These are phyloP conservation scores for Ips typographus DNA, from an alignment of 1,140 invertebrate species.

Conservation along the genomic window DNA sequence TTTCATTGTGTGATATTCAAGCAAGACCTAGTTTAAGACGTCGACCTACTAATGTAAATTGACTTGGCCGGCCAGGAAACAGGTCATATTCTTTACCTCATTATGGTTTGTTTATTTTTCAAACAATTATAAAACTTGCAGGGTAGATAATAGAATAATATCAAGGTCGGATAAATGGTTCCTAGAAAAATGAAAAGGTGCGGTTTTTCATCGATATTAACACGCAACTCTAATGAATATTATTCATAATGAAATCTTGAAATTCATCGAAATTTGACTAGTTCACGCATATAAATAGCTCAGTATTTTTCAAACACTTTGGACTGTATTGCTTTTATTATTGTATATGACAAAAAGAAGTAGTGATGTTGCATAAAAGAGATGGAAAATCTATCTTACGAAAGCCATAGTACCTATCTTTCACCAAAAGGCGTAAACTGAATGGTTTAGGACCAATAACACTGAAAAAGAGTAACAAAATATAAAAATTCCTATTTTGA, in stretches of 20 bases:
- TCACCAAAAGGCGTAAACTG: no score
- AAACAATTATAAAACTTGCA: not conserved
- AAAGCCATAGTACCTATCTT: no score
- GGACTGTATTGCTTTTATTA: not conserved
- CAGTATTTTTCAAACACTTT: not conserved
- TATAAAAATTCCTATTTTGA: no score
- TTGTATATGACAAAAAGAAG: not conserved
- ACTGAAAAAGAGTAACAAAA: no score
- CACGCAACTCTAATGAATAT: no score
- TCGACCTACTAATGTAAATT: no score
- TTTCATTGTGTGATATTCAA: no score
- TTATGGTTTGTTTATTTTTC: no score
- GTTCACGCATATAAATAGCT: not conserved
- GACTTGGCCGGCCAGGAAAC: not conserved
- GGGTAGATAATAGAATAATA: not conserved
- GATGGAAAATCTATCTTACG: no score
- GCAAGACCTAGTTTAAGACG: no score
- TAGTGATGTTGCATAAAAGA: not conserved
- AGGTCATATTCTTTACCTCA: not conserved
- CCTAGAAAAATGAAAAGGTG: not conserved
- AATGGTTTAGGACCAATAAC: no score
- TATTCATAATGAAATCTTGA: not conserved
- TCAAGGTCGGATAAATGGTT: not conserved
- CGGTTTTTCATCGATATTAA: no score
- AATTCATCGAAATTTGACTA: not conserved